Percentiles rank a stretch among this genome's conserved stretches.
These are phyloP conservation scores for Notocelia uddmanniana DNA, from an alignment of 2,888 invertebrate species.

Conservation along the genomic window DNA sequence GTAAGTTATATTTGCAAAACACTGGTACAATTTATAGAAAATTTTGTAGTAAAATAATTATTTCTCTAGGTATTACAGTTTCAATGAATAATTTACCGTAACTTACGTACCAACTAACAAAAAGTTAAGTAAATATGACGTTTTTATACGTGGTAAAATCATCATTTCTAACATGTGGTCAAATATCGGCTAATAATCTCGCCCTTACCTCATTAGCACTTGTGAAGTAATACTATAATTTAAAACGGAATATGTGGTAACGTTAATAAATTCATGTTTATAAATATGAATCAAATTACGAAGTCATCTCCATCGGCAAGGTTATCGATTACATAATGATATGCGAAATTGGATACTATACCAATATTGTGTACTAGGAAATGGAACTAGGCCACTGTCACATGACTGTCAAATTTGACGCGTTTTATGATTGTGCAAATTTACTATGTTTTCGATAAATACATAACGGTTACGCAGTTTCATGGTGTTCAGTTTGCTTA, in stretches of 20 bases:
- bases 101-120: too few relatives aligned
- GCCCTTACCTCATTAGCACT: not conserved
- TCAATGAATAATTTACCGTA: not conserved
- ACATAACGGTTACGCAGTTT: constrained; percentile 8
- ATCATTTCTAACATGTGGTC: not conserved
- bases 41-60: not conserved
- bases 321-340: constrained; percentile 34
- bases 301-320: constrained; percentile 29
- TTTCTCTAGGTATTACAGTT: not conserved
- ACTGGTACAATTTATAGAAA: too few relatives aligned
- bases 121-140: too few relatives aligned
- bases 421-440: constrained; percentile 27
- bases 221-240: constrained; percentile 7
- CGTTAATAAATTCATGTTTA: constrained; percentile 23
- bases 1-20: not conserved
- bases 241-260: constrained; percentile 15
- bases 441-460: constrained; percentile 1
- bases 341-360: constrained; percentile 25
- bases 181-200: not conserved
- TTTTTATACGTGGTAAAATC: too few relatives aligned
- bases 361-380: constrained; percentile 38
- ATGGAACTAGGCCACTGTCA: constrained; percentile 40
- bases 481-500: not conserved
- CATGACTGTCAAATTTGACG: constrained; percentile 39
- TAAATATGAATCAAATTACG: constrained; percentile 27